Evolutionary conservation across 2,888 invertebrate genomes (phyloP).

Genomic region (Apamea sordens): DNA sequence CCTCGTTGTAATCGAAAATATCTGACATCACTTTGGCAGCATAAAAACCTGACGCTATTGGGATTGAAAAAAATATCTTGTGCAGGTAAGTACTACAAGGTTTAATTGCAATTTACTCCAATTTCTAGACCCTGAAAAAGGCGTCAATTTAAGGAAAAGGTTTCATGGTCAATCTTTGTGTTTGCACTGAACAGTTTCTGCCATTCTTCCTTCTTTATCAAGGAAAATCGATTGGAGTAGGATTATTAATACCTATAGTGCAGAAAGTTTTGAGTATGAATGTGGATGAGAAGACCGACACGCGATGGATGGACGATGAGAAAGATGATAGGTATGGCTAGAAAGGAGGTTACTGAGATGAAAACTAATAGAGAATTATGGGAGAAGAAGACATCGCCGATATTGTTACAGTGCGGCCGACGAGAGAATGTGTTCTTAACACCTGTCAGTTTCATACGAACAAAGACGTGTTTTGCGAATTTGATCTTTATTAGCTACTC

Average conservation of each 20-base stretch:
- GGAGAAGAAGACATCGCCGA: not conserved
- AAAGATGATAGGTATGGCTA: not conserved
- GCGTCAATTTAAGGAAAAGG: conserved; percentile 41
- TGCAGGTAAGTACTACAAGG: conserved; percentile 5
- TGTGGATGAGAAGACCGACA: not conserved
- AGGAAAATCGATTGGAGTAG: not conserved
- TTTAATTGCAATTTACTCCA: conserved; percentile 12
- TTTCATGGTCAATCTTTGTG: conserved; percentile 47
- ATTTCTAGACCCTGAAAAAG: conserved; percentile 31
- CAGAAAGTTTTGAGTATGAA: not conserved
- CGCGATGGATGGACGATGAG: not conserved
- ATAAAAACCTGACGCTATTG: not conserved
- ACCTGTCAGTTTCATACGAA: not conserved
- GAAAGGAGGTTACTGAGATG: not conserved
- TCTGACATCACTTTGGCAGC: not conserved
- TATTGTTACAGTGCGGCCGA: not conserved
- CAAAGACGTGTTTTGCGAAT: not conserved
- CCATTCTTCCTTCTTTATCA: conserved; percentile 28
- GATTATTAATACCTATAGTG: not conserved
- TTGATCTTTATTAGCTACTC: not conserved
- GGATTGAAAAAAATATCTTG: not conserved
- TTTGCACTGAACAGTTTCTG: not conserved
- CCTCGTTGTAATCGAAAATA: not conserved
- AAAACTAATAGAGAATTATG: not conserved
- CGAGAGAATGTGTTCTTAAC: not conserved